phyloP scores from a whole-genome alignment of 2,888 invertebrate genomes.

The Thymelicus lineola region DNA sequence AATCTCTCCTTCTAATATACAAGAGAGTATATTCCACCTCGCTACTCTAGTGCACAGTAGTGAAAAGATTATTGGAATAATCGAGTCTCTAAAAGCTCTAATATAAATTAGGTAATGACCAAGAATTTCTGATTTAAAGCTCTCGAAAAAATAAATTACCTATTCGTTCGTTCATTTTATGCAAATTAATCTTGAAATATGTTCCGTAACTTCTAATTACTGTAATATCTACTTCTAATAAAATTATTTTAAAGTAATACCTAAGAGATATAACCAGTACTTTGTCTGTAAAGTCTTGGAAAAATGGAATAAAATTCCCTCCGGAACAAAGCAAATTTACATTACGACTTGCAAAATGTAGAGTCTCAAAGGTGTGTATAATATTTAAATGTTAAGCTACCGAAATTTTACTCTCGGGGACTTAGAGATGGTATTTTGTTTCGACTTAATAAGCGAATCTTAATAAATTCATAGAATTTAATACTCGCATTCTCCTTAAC shows the following conservation, averaged over 20 bases:
- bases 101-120: no score
- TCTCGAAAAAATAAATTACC: no score
- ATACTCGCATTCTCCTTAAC: background rate
- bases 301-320: conserved; percentile 35
- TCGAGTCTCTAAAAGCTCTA: no score
- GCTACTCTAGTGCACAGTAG: no score
- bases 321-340: conserved; percentile 35
- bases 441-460: conserved; percentile 2
- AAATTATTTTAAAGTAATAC: conserved; percentile 27
- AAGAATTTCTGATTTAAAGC: no score
- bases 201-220: background rate
- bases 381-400: conserved; percentile 37
- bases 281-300: conserved; percentile 30
- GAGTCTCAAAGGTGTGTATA: conserved; percentile 37
- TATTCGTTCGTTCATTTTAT: background rate
- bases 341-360: conserved; percentile 34
- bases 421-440: conserved; percentile 16
- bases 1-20: no score
- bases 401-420: conserved; percentile 28
- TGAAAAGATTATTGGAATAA: no score
- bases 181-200: background rate
- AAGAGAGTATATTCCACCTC: no score
- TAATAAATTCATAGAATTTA: conserved; percentile 1
- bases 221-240: background rate
- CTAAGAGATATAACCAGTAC: conserved; percentile 20